Evolutionary conservation across 2,113 vertebrate genomes (phyloP).

Genomic region (Motacilla alba): DNA sequence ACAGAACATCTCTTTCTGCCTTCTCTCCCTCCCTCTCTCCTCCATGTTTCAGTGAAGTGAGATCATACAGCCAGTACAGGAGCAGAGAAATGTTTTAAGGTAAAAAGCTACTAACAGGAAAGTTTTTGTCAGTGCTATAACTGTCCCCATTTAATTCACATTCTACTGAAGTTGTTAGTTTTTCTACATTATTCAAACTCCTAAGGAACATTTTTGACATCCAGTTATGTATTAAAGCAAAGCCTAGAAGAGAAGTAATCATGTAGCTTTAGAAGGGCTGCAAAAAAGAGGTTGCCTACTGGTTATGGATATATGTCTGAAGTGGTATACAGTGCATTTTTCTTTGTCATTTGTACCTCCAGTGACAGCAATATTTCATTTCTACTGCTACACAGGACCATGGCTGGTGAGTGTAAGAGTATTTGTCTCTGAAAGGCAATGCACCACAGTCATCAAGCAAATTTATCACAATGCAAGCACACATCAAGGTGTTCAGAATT

Average conservation of each 20-base stretch:
- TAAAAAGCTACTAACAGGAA: background rate
- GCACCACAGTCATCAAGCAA: background rate
- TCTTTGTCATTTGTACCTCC: background rate
- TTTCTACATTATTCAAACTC: background rate
- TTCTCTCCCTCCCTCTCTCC: background rate
- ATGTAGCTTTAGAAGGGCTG: background rate
- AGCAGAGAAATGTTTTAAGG: background rate
- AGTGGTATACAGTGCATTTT: fast-evolving
- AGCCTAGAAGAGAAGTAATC: background rate
- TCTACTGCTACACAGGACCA: background rate
- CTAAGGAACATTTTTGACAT: background rate
- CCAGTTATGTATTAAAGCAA: background rate
- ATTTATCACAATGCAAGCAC: background rate
- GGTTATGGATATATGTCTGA: background rate
- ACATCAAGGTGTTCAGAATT: background rate
- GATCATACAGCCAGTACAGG: background rate
- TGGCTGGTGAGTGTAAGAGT: background rate
- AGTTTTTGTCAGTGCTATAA: background rate
- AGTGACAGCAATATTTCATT: background rate
- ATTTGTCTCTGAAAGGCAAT: background rate
- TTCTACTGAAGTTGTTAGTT: background rate
- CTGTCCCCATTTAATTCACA: background rate
- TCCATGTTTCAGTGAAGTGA: background rate
- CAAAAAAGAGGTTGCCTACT: fast-evolving
- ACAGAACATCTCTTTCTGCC: background rate